Conservation (phyloP, 2,797 vertebrate genomes). For the Manis crassicaudata region DNA sequence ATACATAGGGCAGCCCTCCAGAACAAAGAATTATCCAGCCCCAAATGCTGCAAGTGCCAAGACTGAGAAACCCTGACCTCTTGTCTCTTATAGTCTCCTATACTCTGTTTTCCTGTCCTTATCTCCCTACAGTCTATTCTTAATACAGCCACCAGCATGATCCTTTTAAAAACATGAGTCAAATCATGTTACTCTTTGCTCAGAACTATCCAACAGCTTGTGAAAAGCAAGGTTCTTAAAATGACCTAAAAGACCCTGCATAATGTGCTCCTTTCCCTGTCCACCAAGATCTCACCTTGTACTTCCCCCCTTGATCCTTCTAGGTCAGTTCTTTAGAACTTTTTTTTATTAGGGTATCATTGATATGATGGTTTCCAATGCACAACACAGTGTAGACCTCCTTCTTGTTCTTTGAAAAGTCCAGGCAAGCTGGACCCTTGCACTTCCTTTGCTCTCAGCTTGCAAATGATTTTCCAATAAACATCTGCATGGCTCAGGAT, state of each 20-base stretch:
- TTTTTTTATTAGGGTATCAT: background rate
- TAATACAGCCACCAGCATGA: background rate
- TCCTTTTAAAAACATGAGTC: background rate
- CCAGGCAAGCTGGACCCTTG: background rate
- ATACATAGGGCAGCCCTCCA: background rate
- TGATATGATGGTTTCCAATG: too few relatives aligned
- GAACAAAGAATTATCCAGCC: background rate
- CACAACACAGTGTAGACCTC: background rate
- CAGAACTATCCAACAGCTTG: background rate
- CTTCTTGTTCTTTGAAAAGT: background rate
- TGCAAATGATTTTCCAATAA: background rate
- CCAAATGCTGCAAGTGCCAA: background rate
- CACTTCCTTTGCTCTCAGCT: background rate
- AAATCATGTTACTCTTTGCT: background rate
- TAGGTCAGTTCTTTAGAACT: background rate
- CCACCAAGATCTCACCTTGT: background rate
- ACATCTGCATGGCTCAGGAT: background rate
- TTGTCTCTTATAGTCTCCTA: background rate
- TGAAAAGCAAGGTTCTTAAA: background rate
- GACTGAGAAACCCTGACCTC: background rate
- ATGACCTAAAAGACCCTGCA: background rate
- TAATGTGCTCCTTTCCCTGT: background rate
- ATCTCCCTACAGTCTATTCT: background rate
- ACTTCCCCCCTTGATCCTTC: background rate
- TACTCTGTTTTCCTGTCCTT: background rate